Conservation (phyloP, 2,113 vertebrate species). For the Cisticola juncidis region DNA sequence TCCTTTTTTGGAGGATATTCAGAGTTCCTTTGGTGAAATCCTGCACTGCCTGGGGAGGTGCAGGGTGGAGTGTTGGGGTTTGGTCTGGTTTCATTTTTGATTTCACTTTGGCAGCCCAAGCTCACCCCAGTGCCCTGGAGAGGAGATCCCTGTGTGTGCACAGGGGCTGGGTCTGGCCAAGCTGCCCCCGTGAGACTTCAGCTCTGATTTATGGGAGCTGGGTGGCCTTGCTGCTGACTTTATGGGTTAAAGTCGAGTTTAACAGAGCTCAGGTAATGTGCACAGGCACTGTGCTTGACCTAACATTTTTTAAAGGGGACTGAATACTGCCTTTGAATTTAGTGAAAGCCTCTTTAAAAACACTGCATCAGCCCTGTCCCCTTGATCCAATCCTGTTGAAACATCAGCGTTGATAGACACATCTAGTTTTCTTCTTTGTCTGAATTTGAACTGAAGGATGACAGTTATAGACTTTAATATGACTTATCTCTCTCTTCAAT, state of each 20-base stretch:
- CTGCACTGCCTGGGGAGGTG: neutral
- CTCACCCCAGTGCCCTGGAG: accelerated
- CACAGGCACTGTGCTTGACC: neutral
- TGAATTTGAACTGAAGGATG: neutral
- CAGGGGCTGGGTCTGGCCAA: neutral
- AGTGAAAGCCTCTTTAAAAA: neutral
- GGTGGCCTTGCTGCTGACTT: neutral
- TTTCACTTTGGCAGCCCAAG: neutral
- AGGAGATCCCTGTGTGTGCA: neutral
- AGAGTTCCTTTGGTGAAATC: neutral
- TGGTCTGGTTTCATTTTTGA: neutral
- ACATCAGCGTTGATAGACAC: neutral
- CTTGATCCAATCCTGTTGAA: neutral
- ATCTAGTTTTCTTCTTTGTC: neutral
- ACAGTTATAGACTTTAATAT: neutral
- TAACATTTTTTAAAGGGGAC: neutral
- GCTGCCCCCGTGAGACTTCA: neutral
- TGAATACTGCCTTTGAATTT: neutral
- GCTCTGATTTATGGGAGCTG: no score
- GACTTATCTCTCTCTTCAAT: neutral
- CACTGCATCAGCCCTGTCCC: neutral
- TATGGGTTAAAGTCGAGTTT: neutral
- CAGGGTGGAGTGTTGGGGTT: neutral
- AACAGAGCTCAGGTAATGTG: neutral
- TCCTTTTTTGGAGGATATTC: neutral